Percentiles rank a stretch among this genome's conserved stretches.
phyloP scores from a whole-genome alignment of 1,140 invertebrate species.

The Neotoxoptera formosana region DNA sequence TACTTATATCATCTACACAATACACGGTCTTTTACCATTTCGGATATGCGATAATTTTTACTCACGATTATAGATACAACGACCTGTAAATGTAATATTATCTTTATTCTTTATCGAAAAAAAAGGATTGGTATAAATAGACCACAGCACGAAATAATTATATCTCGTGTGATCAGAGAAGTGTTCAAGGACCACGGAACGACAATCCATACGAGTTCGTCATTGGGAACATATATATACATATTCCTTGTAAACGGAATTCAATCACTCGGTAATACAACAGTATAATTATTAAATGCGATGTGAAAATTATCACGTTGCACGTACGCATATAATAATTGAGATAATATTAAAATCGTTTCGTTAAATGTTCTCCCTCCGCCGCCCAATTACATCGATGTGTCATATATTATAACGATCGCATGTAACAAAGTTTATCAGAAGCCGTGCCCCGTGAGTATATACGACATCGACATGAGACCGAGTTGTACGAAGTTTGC shows the following conservation, averaged over 20 bases:
- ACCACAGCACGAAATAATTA: neutral
- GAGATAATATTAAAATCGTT: neutral
- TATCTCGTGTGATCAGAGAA: neutral
- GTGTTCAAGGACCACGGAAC: neutral
- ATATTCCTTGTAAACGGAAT: neutral
- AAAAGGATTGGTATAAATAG: neutral
- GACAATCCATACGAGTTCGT: neutral
- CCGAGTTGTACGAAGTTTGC: neutral
- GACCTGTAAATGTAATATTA: neutral
- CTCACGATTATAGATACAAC: neutral
- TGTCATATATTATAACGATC: neutral
- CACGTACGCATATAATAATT: neutral
- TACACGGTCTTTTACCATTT: too few relatives aligned
- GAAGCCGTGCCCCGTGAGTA: neutral
- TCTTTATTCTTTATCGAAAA: neutral
- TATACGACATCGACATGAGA: too few relatives aligned
- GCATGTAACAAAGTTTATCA: neutral
- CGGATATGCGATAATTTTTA: neutral
- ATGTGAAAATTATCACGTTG: neutral
- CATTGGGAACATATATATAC: neutral
- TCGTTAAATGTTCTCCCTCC: neutral
- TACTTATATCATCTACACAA: too few relatives aligned
- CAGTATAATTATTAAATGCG: neutral
- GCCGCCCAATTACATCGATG: neutral
- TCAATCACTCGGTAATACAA: neutral